Evolutionary conservation across 2,888 invertebrate species (phyloP), one percentile per base, ranked within the genome.

Genomic region (Tiliacea aurago): DNA sequence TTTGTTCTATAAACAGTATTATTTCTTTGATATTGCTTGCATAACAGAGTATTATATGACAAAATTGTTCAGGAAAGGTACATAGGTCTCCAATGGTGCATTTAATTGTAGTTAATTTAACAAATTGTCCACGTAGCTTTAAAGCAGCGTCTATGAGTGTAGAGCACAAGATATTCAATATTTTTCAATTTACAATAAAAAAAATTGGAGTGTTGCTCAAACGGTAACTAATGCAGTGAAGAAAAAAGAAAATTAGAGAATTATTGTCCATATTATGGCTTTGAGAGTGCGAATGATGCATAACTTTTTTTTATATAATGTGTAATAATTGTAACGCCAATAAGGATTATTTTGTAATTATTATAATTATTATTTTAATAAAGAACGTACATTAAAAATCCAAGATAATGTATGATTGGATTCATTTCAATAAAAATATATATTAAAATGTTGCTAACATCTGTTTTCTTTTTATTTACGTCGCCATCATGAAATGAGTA

Each of bases 361-460:
- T 92, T 93, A 94, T 94, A 92, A 94, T 95, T 94, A 95, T 95
- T 95, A 95, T 95, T 96, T 95, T 95, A 95, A 94, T 93, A 91
- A 93, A 92, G 90, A 95, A 94, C 93, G 89, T 95, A 95, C 94
- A 94, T 94, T 93, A 92, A 94, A 94, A 81, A 94, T 94, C 91
- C 93, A 95, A 95, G 94, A 93, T 95, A 94, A 94, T 95, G 95
- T 95, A 96, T 95, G 94, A 95, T 95, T 95, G 92, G 95, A 95
- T 96, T 96, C 92, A 96, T 96, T 96, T 96, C 93, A 96, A 96
- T 96, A 96, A 96, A 96, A 96, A 96, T 96, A 96, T 96, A 96
- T 96, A 96, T 96, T 95, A 96, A 96, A 96, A 96, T 96, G 96
- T 96, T 96, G 95, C 95, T 95, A 95, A 94, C 90, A 90, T 91